A percentile compares a stretch with the other conserved stretches of the same genome.
Evolutionary conservation across 2,888 invertebrate species (phyloP).

Genomic region (Ashinkailepas kermadecensis): DNA sequence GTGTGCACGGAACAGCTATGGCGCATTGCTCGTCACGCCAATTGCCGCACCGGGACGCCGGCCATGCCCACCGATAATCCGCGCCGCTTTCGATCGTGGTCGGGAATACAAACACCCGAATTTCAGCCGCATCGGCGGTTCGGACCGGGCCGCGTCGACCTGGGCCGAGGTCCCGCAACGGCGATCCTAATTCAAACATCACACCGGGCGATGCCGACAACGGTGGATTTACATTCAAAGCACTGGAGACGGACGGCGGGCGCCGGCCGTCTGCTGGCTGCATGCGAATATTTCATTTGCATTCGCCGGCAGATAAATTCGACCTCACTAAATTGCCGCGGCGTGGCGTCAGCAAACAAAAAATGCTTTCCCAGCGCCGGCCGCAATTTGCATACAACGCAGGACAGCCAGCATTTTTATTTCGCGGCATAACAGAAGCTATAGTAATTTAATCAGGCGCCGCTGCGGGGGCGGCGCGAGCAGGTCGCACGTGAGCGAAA

Average conservation of each 20-base stretch:
- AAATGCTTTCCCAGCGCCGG: neutral
- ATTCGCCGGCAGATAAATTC: slow-evolving; percentile 15
- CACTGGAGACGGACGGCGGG: neutral
- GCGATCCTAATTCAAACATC: slow-evolving; percentile 6
- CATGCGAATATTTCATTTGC: slow-evolving; percentile 12
- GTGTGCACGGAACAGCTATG: no score
- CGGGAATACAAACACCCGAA: neutral
- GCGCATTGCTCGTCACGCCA: no score
- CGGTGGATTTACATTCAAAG: slow-evolving; percentile 8
- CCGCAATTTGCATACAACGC: neutral
- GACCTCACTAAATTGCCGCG: neutral
- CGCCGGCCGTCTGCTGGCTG: neutral
- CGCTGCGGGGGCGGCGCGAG: neutral
- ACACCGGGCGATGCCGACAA: neutral
- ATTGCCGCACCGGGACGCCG: neutral
- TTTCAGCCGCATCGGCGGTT: neutral
- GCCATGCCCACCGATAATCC: neutral
- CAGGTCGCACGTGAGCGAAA: neutral
- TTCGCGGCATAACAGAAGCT: neutral
- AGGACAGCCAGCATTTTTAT: neutral
- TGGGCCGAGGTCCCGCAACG: neutral
- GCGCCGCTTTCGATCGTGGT: neutral
- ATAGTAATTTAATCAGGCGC: neutral
- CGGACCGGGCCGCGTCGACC: neutral
- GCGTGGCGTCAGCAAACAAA: neutral